Base-by-base conservation (phyloP, 2,113 vertebrate species). In the Urocitellus parryii region DNA sequence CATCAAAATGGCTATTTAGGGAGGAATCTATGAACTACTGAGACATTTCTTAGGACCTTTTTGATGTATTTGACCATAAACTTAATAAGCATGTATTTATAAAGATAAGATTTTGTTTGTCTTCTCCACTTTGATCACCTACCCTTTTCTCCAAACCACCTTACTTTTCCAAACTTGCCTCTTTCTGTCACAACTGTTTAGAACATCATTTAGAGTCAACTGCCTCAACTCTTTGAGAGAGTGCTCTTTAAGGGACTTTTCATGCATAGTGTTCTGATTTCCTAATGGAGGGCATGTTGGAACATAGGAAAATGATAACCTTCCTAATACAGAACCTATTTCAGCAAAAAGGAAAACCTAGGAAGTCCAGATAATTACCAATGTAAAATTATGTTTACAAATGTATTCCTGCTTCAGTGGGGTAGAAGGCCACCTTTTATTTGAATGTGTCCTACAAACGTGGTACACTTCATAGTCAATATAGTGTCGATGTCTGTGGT, bases 401-500 rank as follows among this genome's bases (percentile, higher is more conserved):
- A 92, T 67, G 53, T 5, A 96, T 92, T 97, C 79, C 20, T 96
- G 92, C 97, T 58, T 97, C 53, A 81, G n/a, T 96, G 92, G 97
- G 97, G 90, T 96, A 89, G 61, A 93, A 77, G 53, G 22, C 25
- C 29, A 85, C n/a, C 22, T 97, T 93, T 88, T 93, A 58, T 68
- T 85, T 91, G 63, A 93, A 11, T 86, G 29, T 96, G 6, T 84
- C 76, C 81, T 92, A 37, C 90, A 95, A 82, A 74, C 88, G 80
- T 83, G 91, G 48, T 86, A 70, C 42, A 42, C 3, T 70, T 97
- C 78, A 82, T 80, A 96, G 90, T 45, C 81, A 78, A 67, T 88
- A 90, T 65, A 97, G 58, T 72, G 58, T 72, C 97, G 95, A 74
- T 96, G 39, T 95, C 56, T 2, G 25, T 68, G n/a, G 86, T 90